Evolutionary conservation across 2,888 invertebrate species (phyloP), one percentile per base, ranked within the genome.

Genomic region (Meteorus cinctellus): DNA sequence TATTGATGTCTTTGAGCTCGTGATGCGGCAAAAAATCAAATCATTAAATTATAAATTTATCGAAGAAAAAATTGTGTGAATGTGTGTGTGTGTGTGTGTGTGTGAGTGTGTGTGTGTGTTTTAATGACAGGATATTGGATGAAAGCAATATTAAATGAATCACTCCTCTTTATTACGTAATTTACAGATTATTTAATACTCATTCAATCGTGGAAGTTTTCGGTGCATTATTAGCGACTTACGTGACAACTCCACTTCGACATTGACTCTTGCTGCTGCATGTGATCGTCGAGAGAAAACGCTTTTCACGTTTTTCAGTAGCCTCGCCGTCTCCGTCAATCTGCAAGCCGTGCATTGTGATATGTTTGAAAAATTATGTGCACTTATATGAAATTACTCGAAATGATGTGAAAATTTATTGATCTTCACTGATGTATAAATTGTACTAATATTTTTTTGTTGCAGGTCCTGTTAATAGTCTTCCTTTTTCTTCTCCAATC

Each of bases 291-390:
- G 94, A 89, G 93, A 92, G 93, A 98, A 97, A 90, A 97, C 97
- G 92, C 95, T 96, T 92, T 96, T 95, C 85, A 97, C 96, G 92
- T 96, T 97, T 92, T 96, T 95, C 92, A 98, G 94, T 90, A 98
- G 94, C 87, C 98, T 94, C 90, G 98, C 97, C 89, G 97, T 98
- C 94, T 98, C 98, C 92, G 97, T 97, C 91, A 97, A 95, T 94
- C 97, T 97, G 94, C 90, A 92, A 92, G 90, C 82, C 81, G 82
- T 83, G 80, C 81, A 81, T 82, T 75, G 79, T 78, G 74, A 72
- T 77, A 81, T 79, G 78, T 79, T 77, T 77, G 71, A 75, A 75
- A 77, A 74, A 72, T 79, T 78, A 66, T 65, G 70, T 75, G 75
- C 66, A 67, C 72, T 76, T 77, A 65, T 76, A 73, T 69, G 14